phyloP scores from a whole-genome alignment of 2,113 vertebrate genomes.

The Prolemur simus region DNA sequence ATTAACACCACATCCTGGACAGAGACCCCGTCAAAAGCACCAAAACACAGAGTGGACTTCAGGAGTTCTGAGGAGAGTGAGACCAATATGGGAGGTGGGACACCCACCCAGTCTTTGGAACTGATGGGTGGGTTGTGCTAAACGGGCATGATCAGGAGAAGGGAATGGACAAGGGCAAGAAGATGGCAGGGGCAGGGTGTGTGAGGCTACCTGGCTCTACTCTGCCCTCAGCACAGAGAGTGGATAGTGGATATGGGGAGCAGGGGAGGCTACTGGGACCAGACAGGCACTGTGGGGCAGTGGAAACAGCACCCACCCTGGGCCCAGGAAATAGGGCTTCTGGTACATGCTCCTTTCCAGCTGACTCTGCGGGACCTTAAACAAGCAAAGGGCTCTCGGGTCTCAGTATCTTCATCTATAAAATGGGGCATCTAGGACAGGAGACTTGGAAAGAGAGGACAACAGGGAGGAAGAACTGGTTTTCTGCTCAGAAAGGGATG shows the following conservation, averaged over 20 bases:
- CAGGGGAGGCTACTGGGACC: background rate
- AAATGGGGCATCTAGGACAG: constrained; percentile 34
- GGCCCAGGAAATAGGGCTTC: background rate
- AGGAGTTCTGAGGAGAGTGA: background rate
- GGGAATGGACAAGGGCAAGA: background rate
- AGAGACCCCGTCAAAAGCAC: background rate
- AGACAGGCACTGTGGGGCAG: background rate
- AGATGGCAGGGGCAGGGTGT: background rate
- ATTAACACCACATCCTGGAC: background rate
- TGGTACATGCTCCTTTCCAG: background rate
- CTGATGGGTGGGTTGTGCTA: background rate
- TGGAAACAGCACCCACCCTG: background rate
- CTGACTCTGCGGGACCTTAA: background rate
- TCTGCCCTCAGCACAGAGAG: background rate
- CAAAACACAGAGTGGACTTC: background rate
- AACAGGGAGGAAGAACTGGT: constrained; percentile 83
- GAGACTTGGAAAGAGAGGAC: constrained; percentile 91
- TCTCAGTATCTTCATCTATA: background rate
- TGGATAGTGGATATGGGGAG: background rate
- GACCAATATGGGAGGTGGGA: background rate
- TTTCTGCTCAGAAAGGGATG: constrained; percentile 85
- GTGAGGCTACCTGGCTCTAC: background rate
- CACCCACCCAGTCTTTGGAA: background rate
- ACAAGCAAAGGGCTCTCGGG: background rate
- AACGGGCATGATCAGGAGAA: background rate